Conservation (phyloP, 2,888 invertebrate genomes). For the Drosophila formosana region DNA sequence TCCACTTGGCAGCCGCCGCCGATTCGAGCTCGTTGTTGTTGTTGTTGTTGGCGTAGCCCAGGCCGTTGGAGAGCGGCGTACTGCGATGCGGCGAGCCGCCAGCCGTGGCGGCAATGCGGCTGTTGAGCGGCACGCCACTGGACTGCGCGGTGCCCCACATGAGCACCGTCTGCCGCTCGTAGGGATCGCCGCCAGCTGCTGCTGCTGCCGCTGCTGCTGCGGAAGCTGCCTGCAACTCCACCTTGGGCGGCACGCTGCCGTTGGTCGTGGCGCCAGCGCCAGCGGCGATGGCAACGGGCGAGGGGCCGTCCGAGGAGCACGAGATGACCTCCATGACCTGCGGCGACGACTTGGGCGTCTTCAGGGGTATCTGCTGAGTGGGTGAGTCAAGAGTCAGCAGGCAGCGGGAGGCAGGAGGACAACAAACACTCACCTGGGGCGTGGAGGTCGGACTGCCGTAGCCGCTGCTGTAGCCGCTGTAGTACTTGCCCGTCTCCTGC, state of each 20-base stretch:
- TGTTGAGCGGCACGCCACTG: constrained; percentile 84
- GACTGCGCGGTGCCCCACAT: constrained; percentile 93
- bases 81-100: constrained; percentile 84
- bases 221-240: constrained; percentile 73
- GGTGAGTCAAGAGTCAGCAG: not conserved
- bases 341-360: constrained; percentile 85
- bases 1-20: constrained; percentile 75
- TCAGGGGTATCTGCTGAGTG: constrained; percentile 82
- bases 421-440: constrained; percentile 79
- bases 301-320: constrained; percentile 85
- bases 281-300: constrained; percentile 77
- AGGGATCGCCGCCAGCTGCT: constrained; percentile 71
- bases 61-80: constrained; percentile 84
- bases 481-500: constrained; percentile 86
- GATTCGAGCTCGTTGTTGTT: constrained; percentile 73
- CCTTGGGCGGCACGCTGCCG: constrained; percentile 82
- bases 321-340: constrained; percentile 85
- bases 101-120: constrained; percentile 59
- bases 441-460: constrained; percentile 85
- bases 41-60: constrained; percentile 65
- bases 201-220: constrained; percentile 29
- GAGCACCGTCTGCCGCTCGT: constrained; percentile 93
- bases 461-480: constrained; percentile 86
- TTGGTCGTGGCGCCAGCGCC: constrained; percentile 60
- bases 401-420: not conserved